phyloP scores from a whole-genome alignment of 2,113 vertebrate genomes.

The Leptosomus discolor region DNA sequence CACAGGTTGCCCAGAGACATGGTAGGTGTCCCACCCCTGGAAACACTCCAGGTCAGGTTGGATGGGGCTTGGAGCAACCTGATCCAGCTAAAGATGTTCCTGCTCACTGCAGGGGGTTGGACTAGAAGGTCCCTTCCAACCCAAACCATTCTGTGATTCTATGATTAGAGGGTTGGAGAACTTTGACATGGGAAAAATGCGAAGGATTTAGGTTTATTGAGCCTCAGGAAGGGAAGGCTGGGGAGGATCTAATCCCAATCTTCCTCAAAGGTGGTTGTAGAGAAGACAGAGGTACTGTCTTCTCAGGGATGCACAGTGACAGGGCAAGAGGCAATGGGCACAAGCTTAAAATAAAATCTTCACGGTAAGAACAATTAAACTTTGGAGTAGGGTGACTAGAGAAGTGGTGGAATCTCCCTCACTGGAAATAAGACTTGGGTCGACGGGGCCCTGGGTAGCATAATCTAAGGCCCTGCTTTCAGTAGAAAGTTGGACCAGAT shows the following conservation, averaged over 20 bases:
- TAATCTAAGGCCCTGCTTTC: background rate
- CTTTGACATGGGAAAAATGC: background rate
- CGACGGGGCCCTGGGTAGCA: fast-evolving
- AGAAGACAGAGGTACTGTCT: background rate
- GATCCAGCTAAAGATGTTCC: background rate
- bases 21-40: background rate
- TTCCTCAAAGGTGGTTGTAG: background rate
- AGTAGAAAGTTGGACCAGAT: background rate
- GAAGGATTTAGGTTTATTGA: background rate
- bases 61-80: background rate
- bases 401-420: background rate
- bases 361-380: background rate
- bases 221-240: background rate
- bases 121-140: background rate
- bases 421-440: background rate
- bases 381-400: background rate
- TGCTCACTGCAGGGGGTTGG: background rate
- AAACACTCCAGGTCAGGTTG: background rate
- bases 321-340: background rate
- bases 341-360: background rate
- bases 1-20: background rate
- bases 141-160: background rate
- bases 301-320: background rate
- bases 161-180: background rate
- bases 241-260: background rate